phyloP scores from a whole-genome alignment of 2,888 invertebrate species.

The Folsomia manolachei region DNA sequence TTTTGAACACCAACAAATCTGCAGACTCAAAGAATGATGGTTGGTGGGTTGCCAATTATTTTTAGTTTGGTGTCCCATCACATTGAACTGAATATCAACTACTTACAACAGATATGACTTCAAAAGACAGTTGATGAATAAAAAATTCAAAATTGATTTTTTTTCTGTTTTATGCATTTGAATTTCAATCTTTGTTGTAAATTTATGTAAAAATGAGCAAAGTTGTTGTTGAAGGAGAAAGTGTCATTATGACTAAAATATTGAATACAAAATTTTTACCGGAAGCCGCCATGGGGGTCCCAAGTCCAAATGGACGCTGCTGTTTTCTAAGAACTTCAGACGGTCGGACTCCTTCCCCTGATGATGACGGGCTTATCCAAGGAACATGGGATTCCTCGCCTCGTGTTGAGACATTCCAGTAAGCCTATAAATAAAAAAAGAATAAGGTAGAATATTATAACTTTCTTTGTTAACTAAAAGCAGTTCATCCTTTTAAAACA shows the following conservation, averaged over 20 bases:
- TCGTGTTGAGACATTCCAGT: background rate
- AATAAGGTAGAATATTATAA: too few species aligned
- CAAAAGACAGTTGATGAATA: background rate
- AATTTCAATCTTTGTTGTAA: background rate
- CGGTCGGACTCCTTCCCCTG: conserved; percentile 5
- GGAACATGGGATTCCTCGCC: conserved; percentile 3
- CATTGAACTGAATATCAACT: too few species aligned
- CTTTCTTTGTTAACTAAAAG: too few species aligned
- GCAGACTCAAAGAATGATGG: background rate
- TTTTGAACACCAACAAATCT: background rate
- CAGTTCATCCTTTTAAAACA: too few species aligned
- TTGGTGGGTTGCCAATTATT: background rate
- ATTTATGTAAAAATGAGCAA: background rate
- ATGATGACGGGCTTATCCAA: conserved; percentile 6
- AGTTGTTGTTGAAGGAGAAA: background rate
- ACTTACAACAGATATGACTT: background rate
- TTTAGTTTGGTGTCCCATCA: background rate
- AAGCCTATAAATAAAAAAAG: conserved; percentile 10
- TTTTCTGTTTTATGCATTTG: background rate
- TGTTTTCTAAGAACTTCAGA: conserved; percentile 11
- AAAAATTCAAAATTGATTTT: background rate
- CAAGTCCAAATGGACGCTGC: background rate
- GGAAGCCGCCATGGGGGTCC: background rate
- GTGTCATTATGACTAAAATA: background rate
- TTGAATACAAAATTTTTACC: too few species aligned